phyloP scores from a whole-genome alignment of 2,797 vertebrate species.

The Hippopotamyrus pictus region DNA sequence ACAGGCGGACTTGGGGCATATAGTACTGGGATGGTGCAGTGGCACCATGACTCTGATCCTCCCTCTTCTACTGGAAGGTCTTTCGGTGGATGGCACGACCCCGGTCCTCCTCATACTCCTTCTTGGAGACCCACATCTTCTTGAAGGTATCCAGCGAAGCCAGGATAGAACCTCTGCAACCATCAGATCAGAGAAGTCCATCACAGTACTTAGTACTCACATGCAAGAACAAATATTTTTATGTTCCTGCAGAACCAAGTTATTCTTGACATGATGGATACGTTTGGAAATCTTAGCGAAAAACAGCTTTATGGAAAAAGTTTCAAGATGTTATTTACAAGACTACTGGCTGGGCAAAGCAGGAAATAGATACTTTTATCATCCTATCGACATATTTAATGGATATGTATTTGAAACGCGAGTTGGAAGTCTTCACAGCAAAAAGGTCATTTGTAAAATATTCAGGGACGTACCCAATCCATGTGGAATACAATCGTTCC shows the following conservation, averaged over 20 bases:
- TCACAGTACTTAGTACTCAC: not conserved
- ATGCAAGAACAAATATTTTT: not conserved
- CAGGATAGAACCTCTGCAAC: constrained; percentile 75
- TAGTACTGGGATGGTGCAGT: not conserved
- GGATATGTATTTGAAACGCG: not conserved
- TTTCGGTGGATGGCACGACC: constrained; percentile 83
- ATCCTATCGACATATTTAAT: not conserved
- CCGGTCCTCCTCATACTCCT: constrained; percentile 85
- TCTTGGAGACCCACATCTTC: constrained; percentile 92
- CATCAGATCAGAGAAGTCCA: not conserved
- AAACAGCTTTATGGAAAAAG: not conserved
- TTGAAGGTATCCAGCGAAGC: constrained; percentile 87
- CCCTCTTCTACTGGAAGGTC: constrained; percentile 67
- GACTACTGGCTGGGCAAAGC: not conserved
- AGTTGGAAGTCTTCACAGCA: not conserved
- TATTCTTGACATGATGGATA: not conserved
- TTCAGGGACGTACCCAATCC: constrained; percentile 73
- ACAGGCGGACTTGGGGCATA: not conserved
- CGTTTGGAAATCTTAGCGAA: not conserved
- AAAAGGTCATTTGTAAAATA: not conserved
- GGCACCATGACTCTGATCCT: not conserved
- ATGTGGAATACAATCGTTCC: constrained; percentile 83
- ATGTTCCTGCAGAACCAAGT: not conserved
- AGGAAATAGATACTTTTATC: not conserved
- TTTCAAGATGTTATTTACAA: not conserved